A percentile compares a stretch with the other conserved stretches of the same genome.
phyloP scores from a whole-genome alignment of 2,797 vertebrate species.

The Sternarchorhynchus goeldii region DNA sequence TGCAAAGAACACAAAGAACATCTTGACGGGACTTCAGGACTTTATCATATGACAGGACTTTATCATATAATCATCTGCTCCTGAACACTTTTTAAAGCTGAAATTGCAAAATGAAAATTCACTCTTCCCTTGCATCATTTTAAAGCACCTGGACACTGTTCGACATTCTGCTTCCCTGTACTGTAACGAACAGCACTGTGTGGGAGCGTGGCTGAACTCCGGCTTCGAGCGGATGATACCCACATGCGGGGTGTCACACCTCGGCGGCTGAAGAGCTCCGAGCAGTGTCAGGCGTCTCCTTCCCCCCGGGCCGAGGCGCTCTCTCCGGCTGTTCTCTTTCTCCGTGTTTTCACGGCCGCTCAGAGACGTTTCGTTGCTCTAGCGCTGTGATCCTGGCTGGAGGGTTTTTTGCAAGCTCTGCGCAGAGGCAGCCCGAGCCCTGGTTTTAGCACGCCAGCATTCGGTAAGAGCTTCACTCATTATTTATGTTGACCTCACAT shows the following conservation, averaged over 20 bases:
- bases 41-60: too few relatives aligned
- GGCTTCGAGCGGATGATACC: constrained; percentile 31
- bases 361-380: constrained; percentile 57
- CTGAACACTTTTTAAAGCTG: constrained; percentile 20
- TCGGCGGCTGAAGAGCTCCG: constrained; percentile 48
- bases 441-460: constrained; percentile 62
- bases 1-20: too few relatives aligned
- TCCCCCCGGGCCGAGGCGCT: constrained; percentile 54
- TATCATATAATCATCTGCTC: background rate
- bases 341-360: constrained; percentile 58
- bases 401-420: constrained; percentile 50
- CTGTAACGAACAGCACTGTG: constrained; percentile 19
- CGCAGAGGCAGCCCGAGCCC: constrained; percentile 33
- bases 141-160: constrained; percentile 22
- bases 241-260: constrained; percentile 45
- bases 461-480: constrained; percentile 58
- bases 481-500: constrained; percentile 61
- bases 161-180: constrained; percentile 28
- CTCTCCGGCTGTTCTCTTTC: constrained; percentile 46
- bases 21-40: too few relatives aligned
- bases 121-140: too few relatives aligned
- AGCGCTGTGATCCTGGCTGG: constrained; percentile 61
- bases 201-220: constrained; percentile 34
- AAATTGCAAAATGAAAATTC: too few relatives aligned
- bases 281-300: constrained; percentile 56